Evolutionary conservation across 2,113 vertebrate genomes (phyloP).

Genomic region (Petrocephalus zakoni): DNA sequence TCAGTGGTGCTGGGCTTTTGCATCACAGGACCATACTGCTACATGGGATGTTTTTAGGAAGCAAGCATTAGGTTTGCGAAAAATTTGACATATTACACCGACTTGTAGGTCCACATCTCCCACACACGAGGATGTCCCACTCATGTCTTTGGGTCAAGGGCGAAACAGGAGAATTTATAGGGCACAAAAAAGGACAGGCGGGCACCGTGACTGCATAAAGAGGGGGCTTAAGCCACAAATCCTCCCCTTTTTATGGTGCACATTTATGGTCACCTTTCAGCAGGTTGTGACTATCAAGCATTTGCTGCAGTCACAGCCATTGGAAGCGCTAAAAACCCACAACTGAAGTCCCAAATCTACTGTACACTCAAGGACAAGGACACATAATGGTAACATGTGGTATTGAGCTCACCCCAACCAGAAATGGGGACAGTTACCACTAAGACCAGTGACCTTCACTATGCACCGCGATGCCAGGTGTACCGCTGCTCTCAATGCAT

Average conservation of each 20-base stretch:
- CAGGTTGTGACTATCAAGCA: neutral
- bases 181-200: neutral
- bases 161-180: neutral
- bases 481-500: neutral
- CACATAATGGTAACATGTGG: neutral
- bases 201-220: neutral
- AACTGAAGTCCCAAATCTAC: neutral
- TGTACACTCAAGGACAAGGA: neutral
- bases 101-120: conserved; percentile 37
- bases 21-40: neutral
- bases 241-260: neutral
- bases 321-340: neutral
- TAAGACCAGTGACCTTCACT: neutral
- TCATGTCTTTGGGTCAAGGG: conserved; percentile 4
- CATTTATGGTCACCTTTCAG: neutral
- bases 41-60: conserved; percentile 24
- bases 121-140: neutral
- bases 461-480: neutral
- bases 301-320: neutral
- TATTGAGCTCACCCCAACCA: neutral
- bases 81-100: conserved; percentile 28
- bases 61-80: conserved; percentile 26
- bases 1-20: conserved; percentile 39
- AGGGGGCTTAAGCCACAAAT: neutral
- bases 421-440: neutral